Conservation (phyloP, 2,113 vertebrate genomes). For the Kobus ellipsiprymnus region DNA sequence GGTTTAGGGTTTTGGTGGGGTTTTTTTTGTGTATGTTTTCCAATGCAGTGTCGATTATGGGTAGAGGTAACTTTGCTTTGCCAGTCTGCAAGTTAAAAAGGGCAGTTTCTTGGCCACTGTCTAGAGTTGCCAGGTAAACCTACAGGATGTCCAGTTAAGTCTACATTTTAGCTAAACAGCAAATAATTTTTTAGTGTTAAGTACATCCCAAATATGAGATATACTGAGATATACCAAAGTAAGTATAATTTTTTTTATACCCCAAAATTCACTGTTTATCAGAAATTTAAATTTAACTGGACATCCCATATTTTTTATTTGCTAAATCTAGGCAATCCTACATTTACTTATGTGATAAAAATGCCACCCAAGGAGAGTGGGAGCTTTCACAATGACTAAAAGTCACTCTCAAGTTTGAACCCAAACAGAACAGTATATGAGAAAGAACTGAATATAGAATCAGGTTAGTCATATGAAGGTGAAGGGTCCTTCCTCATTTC, state of each 20-base stretch:
- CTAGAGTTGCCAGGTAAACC: constrained; percentile 22
- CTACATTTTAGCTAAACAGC: constrained; percentile 17
- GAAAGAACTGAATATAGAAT: background rate
- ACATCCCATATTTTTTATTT: background rate
- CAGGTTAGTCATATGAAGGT: background rate
- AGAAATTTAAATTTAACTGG: background rate
- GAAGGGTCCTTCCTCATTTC: background rate
- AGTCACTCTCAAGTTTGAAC: background rate
- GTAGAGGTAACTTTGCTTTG: background rate
- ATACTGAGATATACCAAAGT: background rate
- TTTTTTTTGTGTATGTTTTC: background rate
- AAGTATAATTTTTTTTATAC: background rate
- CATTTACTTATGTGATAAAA: background rate
- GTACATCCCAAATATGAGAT: background rate
- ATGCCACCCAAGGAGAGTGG: background rate
- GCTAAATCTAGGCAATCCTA: background rate
- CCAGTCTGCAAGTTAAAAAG: constrained; percentile 16
- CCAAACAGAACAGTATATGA: background rate
- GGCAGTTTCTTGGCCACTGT: background rate
- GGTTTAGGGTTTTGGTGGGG: background rate
- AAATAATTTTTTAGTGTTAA: constrained; percentile 12
- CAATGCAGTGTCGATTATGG: background rate
- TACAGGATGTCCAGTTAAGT: background rate
- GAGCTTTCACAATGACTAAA: constrained; percentile 1
- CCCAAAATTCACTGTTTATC: background rate